Percentiles rank a stretch among this genome's conserved stretches.
These are phyloP conservation scores for Luperina testacea DNA, from an alignment of 2,888 invertebrate genomes.

Conservation along the genomic window DNA sequence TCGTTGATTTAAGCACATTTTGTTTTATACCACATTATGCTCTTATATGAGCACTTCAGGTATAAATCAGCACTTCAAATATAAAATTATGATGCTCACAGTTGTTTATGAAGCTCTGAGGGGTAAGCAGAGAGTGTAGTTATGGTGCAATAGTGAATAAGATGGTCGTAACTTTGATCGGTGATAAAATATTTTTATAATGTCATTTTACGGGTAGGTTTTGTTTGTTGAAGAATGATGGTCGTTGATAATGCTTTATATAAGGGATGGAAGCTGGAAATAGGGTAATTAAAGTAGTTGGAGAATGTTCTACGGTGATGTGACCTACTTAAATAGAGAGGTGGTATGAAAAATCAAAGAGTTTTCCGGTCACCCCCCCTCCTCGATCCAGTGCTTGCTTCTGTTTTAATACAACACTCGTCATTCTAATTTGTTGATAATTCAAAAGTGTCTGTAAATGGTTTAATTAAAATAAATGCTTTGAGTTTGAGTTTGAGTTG, in stretches of 20 bases:
- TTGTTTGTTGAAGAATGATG: slow-evolving; percentile 8
- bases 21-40: slow-evolving; percentile 53
- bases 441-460: too few relatives aligned
- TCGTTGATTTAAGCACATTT: slow-evolving; percentile 49
- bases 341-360: not conserved
- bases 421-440: too few relatives aligned
- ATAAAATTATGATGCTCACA: slow-evolving; percentile 53
- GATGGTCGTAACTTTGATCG: slow-evolving; percentile 32
- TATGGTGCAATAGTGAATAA: slow-evolving; percentile 35
- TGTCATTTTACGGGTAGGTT: slow-evolving; percentile 36
- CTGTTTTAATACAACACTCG: too few relatives aligned
- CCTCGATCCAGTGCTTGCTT: too few relatives aligned
- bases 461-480: too few relatives aligned
- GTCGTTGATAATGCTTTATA: not conserved
- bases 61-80: slow-evolving; percentile 54
- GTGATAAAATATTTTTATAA: slow-evolving; percentile 48
- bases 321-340: not conserved
- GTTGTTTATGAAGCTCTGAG: slow-evolving; percentile 46
- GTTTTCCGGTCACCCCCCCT: too few relatives aligned
- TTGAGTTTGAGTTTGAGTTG: too few relatives aligned
- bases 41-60: slow-evolving; percentile 39
- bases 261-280: not conserved
- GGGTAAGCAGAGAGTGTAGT: slow-evolving; percentile 33
- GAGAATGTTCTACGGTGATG: not conserved
- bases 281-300: not conserved